phyloP scores from a whole-genome alignment of 2,888 invertebrate species.

The Serripes groenlandicus region DNA sequence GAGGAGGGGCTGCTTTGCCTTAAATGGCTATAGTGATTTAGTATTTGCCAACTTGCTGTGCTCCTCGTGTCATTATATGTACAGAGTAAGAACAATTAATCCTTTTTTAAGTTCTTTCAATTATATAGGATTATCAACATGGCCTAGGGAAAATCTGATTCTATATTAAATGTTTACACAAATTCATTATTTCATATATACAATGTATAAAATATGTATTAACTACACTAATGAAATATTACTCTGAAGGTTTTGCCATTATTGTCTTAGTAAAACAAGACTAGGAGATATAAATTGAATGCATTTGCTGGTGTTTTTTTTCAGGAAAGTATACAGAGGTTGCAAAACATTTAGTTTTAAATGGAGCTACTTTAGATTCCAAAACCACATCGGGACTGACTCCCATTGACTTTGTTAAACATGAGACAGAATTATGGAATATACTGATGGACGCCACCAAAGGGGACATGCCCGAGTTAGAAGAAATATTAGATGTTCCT shows the following conservation, averaged over 20 bases:
- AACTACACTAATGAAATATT: neutral
- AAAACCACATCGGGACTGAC: conserved; percentile 69
- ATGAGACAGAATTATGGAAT: conserved; percentile 74
- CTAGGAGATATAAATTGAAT: too few relatives aligned
- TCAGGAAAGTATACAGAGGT: conserved; percentile 76
- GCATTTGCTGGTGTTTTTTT: too few relatives aligned
- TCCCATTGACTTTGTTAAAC: conserved; percentile 73
- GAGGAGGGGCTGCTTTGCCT: too few relatives aligned
- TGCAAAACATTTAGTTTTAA: conserved; percentile 77
- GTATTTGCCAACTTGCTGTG: too few relatives aligned
- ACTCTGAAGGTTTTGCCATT: neutral
- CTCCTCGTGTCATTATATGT: too few relatives aligned
- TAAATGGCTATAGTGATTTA: too few relatives aligned
- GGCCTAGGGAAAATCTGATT: too few relatives aligned
- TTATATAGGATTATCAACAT: too few relatives aligned
- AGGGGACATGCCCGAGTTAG: conserved; percentile 78
- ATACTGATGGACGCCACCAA: conserved; percentile 72
- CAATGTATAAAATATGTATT: neutral
- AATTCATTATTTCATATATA: neutral
- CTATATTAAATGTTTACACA: too few relatives aligned
- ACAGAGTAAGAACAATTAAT: too few relatives aligned
- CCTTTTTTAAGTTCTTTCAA: too few relatives aligned
- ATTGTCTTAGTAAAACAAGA: neutral
- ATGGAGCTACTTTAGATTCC: conserved; percentile 73
- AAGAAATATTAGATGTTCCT: conserved; percentile 76